Base-by-base conservation (phyloP, 2,797 vertebrate species). In the Peromyscus eremicus region DNA sequence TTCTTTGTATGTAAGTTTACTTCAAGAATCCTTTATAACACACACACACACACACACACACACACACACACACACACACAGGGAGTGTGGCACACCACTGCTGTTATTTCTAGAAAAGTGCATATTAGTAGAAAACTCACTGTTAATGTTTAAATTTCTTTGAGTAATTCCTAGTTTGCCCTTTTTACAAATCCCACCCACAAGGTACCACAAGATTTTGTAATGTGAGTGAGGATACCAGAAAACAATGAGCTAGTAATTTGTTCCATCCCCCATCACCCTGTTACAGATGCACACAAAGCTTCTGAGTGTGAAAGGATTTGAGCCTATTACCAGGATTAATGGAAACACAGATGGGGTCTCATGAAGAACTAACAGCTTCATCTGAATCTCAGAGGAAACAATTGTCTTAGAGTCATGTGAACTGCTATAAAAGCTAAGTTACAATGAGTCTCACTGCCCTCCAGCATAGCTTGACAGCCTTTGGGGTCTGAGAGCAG, bases 331-430 rank as follows among this genome's bases (percentile, higher is more conserved):
- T 95, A 93, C 80, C 17, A 95, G 96, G 89, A 97, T 97, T 96
- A 96, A 96, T 95, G 92, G 91, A 96, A 95, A 95, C 71, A 43
- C 97, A 97, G 89, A 97, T 97, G 97, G 85, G 57, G 40, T 92
- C 70, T 96, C 86, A 57, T 94, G 60, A 96, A 92, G 89, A 93
- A 86, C 90, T 92, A 92, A 92, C 73, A 82, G 86, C 91, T 93
- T 97, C 96, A 87, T 97, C 91, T 96, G 93, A 96, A 97, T 92
- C 89, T 71, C 94, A 81, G 89, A 92, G 89, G 91, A 97, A 97
- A 96, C 97, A 97, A 97, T 97, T 94, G 95, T 96, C 71, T 96
- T 68, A 40, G 91, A 87, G 95, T 93, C 94, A 95, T 84, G 68
- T 90, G 93, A 97, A 96, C 92, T 88, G 37, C 71, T 92, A 75